Evolutionary conservation across 2,888 invertebrate species (phyloP).

Genomic region (Achlya flavicornis): DNA sequence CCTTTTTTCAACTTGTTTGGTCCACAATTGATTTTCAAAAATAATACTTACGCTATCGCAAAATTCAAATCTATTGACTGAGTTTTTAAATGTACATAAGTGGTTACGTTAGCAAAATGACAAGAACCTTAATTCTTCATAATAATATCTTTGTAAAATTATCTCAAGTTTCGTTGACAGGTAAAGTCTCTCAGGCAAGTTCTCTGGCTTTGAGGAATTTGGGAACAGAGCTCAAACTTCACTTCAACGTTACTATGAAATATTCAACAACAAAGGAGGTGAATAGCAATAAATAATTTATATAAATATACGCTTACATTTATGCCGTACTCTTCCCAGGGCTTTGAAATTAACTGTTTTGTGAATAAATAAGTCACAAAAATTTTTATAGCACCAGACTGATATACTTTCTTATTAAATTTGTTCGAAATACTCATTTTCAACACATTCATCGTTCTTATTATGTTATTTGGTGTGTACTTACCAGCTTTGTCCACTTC

Average conservation of each 20-base stretch:
- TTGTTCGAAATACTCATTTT: too few relatives aligned
- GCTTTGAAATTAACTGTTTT: not conserved
- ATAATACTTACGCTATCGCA: too few relatives aligned
- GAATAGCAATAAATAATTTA: not conserved
- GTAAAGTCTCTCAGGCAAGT: not conserved
- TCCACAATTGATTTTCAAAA: too few relatives aligned
- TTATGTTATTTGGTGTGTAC: too few relatives aligned
- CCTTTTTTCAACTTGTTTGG: not conserved
- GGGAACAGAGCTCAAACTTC: conserved; percentile 1
- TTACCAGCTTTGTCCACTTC: too few relatives aligned
- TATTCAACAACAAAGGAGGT: conserved; percentile 11
- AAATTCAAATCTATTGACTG: too few relatives aligned
- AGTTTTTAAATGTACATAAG: too few relatives aligned
- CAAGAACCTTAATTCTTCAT: not conserved
- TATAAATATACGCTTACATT: not conserved
- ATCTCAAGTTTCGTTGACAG: not conserved
- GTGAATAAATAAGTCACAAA: not conserved
- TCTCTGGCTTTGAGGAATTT: conserved; percentile 11
- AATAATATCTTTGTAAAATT: conserved; percentile 4
- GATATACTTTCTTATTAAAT: too few relatives aligned
- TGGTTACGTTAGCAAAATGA: not conserved
- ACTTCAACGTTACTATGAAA: conserved; percentile 5
- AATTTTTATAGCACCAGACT: not conserved
- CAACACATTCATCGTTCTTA: too few relatives aligned
- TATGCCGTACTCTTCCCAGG: not conserved